phyloP scores from a whole-genome alignment of 1,140 invertebrate species.

The Grapholita molesta region DNA sequence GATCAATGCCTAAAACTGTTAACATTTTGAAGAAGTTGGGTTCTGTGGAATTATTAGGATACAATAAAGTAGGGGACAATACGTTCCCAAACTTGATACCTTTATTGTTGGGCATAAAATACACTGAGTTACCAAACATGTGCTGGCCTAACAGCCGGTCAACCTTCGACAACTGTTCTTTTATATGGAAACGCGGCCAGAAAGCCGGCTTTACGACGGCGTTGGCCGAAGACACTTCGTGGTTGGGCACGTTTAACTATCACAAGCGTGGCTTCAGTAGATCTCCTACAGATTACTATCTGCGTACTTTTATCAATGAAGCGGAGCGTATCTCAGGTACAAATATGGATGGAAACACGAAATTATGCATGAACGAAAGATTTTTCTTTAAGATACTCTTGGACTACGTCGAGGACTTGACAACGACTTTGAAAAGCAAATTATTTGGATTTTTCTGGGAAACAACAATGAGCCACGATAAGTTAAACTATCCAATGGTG shows the following conservation, averaged over 20 bases:
- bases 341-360: constrained; percentile 74
- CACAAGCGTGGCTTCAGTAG: constrained; percentile 84
- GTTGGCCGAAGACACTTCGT: constrained; percentile 84
- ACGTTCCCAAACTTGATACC: constrained; percentile 87
- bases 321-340: constrained; percentile 79
- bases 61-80: constrained; percentile 87
- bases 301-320: constrained; percentile 82
- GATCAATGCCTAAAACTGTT: constrained; percentile 87
- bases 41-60: constrained; percentile 83
- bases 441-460: constrained; percentile 89
- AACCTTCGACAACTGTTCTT: constrained; percentile 77
- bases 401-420: constrained; percentile 80
- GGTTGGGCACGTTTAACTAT: constrained; percentile 88
- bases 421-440: constrained; percentile 66
- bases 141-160: constrained; percentile 77
- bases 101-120: constrained; percentile 80
- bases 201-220: constrained; percentile 84
- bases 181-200: constrained; percentile 85
- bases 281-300: constrained; percentile 87
- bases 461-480: constrained; percentile 85
- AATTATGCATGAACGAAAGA: constrained; percentile 81
- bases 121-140: constrained; percentile 72
- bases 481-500: constrained; percentile 82
- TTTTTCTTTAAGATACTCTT: constrained; percentile 78
- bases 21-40: constrained; percentile 78